Percentiles rank a stretch among this genome's conserved stretches.
Evolutionary conservation across 2,888 invertebrate genomes (phyloP).

Genomic region (Caenorhabditis sp.): DNA sequence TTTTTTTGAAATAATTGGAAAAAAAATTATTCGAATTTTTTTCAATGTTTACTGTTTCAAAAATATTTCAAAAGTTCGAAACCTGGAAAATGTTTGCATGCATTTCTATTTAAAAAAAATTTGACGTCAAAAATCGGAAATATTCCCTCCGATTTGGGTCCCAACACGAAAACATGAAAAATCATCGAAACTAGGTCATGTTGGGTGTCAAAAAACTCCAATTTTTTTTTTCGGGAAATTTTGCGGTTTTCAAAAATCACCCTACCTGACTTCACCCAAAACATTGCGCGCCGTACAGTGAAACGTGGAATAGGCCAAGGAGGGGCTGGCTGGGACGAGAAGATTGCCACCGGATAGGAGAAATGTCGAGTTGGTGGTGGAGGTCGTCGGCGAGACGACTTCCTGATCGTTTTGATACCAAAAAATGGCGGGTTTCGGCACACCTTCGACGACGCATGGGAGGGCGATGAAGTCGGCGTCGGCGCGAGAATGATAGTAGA

Average conservation of each 20-base stretch:
- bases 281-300: conserved; percentile 49
- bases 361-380: conserved; percentile 34
- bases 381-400: conserved; percentile 39
- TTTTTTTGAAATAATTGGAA: no score
- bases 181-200: no score
- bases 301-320: conserved; percentile 51
- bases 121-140: no score
- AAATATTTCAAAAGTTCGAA: no score
- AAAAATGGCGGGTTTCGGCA: conserved; percentile 41
- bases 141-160: no score
- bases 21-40: no score
- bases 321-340: conserved; percentile 43
- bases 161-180: no score
- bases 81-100: no score
- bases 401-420: conserved; percentile 54
- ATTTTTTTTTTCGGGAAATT: not conserved
- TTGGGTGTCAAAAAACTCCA: no score
- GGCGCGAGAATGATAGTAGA: conserved; percentile 48
- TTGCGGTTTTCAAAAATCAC: not conserved
- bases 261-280: conserved; percentile 43
- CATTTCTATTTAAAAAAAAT: no score
- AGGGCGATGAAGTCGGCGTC: conserved; percentile 48
- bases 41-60: no score
- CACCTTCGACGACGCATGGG: conserved; percentile 45
- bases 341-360: conserved; percentile 56